Evolutionary conservation across 2,888 invertebrate genomes (phyloP).

Genomic region (Gastracanthus pulcherrimus): DNA sequence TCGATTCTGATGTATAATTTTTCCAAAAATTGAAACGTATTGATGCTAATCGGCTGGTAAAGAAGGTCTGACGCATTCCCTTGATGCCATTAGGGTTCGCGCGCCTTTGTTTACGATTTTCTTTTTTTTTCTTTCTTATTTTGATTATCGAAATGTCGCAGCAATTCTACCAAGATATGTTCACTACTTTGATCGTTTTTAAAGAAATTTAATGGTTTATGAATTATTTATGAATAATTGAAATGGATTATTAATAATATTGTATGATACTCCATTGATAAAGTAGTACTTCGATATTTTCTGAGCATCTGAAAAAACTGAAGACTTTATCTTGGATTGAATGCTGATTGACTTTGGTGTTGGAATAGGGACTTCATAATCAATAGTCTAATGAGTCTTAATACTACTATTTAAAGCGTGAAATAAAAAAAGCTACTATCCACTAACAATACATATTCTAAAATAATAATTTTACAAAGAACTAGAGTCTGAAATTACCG

Average conservation of each 20-base stretch:
- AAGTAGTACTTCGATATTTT: too few relatives aligned
- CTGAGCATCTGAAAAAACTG: not conserved
- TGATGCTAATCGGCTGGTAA: too few relatives aligned
- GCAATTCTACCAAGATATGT: conserved; percentile 34
- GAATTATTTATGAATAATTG: too few relatives aligned
- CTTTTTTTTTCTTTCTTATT: conserved; percentile 16
- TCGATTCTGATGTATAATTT: too few relatives aligned
- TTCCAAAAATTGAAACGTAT: too few relatives aligned
- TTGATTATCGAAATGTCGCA: conserved; percentile 33
- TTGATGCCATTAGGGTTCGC: conserved; percentile 1
- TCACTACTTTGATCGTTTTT: too few relatives aligned
- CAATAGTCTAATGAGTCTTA: conserved; percentile 20
- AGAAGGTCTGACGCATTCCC: too few relatives aligned
- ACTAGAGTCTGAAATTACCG: conserved; percentile 19
- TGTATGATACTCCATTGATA: too few relatives aligned
- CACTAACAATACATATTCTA: conserved; percentile 31
- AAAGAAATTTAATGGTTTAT: too few relatives aligned
- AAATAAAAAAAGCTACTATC: conserved; percentile 52
- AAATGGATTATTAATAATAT: too few relatives aligned
- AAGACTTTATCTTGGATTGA: conserved; percentile 38
- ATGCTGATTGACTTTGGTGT: conserved; percentile 49
- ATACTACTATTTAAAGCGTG: conserved; percentile 45
- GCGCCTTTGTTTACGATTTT: conserved; percentile 23
- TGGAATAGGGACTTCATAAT: conserved; percentile 45
- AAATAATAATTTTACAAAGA: conserved; percentile 29